A percentile compares a stretch with the other conserved stretches of the same genome.
Conservation (phyloP, 2,113 vertebrate species). For the Cebidichthys violaceus region DNA sequence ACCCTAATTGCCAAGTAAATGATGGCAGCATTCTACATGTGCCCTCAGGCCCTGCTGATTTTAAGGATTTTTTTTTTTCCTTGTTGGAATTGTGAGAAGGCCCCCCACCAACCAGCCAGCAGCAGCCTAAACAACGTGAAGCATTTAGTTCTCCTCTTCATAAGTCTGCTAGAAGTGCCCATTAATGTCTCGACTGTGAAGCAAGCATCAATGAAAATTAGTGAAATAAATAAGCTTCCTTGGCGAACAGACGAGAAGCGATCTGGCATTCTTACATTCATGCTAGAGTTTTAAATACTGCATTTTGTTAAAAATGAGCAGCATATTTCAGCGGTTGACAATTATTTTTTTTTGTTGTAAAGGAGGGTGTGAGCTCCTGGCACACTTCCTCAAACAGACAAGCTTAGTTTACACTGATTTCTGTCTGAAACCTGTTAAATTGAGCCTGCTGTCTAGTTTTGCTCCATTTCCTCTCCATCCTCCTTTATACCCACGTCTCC, state of each 20-base stretch:
- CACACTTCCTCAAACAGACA: constrained; percentile 48
- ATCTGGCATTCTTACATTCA: constrained; percentile 40
- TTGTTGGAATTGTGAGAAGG: constrained; percentile 17
- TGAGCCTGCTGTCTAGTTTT: neutral
- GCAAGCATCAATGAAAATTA: constrained; percentile 37
- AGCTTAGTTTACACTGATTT: constrained; percentile 28
- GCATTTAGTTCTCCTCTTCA: constrained; percentile 8
- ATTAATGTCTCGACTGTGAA: constrained; percentile 34
- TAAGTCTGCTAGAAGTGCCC: constrained; percentile 9
- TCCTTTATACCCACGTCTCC: neutral
- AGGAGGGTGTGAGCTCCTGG: constrained; percentile 52
- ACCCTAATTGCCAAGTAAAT: constrained; percentile 68
- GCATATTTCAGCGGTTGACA: constrained; percentile 28
- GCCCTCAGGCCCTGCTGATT: constrained; percentile 44
- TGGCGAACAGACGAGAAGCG: neutral
- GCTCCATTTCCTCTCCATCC: neutral
- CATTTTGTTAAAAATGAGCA: constrained; percentile 39
- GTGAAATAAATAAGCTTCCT: constrained; percentile 24
- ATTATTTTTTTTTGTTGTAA: constrained; percentile 15
- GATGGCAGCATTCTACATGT: constrained; percentile 34
- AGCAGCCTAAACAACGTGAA: constrained; percentile 15
- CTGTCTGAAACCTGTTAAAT: constrained; percentile 9
- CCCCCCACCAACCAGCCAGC: neutral
- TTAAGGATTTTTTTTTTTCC: neutral
- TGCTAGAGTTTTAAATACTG: constrained; percentile 48